Base-by-base conservation (phyloP, 2,888 invertebrate species). In the Drosophila fungiperda region DNA sequence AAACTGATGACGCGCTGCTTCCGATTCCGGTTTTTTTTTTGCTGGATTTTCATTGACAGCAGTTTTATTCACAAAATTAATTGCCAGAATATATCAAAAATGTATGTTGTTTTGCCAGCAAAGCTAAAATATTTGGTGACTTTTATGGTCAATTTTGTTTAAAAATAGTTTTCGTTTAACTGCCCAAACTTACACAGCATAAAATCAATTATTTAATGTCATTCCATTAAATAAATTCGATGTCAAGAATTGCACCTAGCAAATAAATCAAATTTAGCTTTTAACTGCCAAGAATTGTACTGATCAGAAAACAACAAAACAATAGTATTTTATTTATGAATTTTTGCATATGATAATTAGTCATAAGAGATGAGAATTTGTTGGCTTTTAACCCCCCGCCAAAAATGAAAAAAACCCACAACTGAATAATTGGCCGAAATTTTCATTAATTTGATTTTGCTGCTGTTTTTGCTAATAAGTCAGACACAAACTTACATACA, bases 11-110 rank as follows among this genome's bases (percentile, higher is more conserved):
- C 83, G 48, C 55, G 55, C 58, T 73, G 68, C 15, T 81, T 81
- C 69, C 75, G 74, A 70, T 71, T 80, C 79, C 79, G 82, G 69
- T 79, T 78, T 76, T 32, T 57, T 67, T 64, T 33, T 15, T 65
- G 29, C 40, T 49, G 63, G 35, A 60, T 42, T 53, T 57, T 49
- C 48, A 71, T 29, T 50, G 73, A 45, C 68, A 71, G 72, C 40
- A 68, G 65, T 68, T 12, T 2, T n/a, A 23, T 67, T 61, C 52
- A 48, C 26, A 35, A 67, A 72, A 77, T 72, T 80, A 80, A 69
- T 71, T 60, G 67, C 55, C 29, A 26, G 50, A 74, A 74, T 80
- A 80, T 80, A 80, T 80, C 80, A 80, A 68, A 23, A 66, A 63
- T 60, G 38, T 35, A 40, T 55, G 12, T 40, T 57, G 61, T 54